Base-by-base conservation (phyloP, 2,797 vertebrate species). In the Bucorvus abyssinicus region DNA sequence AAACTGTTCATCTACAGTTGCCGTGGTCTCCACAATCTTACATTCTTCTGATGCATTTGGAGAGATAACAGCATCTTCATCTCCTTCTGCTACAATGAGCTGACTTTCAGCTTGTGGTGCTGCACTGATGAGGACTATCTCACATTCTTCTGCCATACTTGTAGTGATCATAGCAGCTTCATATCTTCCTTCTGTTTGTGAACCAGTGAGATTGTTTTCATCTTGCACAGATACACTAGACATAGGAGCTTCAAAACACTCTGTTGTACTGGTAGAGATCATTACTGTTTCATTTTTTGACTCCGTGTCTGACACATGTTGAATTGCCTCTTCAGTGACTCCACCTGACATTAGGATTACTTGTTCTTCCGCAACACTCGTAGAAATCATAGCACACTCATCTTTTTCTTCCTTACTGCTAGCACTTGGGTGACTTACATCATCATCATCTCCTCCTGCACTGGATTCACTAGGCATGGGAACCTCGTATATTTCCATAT, bases 321-420 rank as follows among this genome's bases (percentile, higher is more conserved):
- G 47, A 59, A 81, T 45, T 0, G 59, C 47, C 10, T 95, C 89
- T 53, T 93, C 96, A 32, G 61, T 45, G 14, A 63, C 85, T 21
- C 75, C 95, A 34, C 84, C 71, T 3, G 97, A 96, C 68, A 97
- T 52, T 2, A 96, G 73, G 16, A 95, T 96, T 63, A 98, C 95
- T 34, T 97, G 95, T 7, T 97, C 98, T 76, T 98, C 98, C 3
- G 91, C 47, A 22, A 98, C 96, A 86, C 98, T 98, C 74, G 98
- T 98, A 23, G 98, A 98, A 87, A 98, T 98, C 90, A 98, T 97
- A 17, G 97, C 97, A 50, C 98, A 98, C 12, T 98, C 98, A 65
- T 98, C 98, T 67, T 96, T 98, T 75, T 98, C 98, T 55, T 98
- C 98, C 77, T 97, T 98, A 92, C 95, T 14, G 6, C 96, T 96